These are phyloP conservation scores for Tenrec ecaudatus DNA, from an alignment of 2,113 vertebrate genomes.

Conservation along the genomic window DNA sequence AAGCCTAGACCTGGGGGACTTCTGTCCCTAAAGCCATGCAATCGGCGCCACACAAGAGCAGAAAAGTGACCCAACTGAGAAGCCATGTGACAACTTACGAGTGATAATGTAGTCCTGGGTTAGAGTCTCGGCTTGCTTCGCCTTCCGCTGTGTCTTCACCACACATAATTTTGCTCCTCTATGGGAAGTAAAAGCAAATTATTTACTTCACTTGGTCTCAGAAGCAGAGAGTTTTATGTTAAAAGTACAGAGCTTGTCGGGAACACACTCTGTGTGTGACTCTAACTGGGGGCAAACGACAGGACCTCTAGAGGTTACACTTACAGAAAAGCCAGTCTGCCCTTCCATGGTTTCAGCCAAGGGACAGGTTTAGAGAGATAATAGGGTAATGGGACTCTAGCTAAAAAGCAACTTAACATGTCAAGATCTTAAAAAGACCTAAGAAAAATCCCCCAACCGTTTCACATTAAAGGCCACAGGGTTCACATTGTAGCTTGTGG, in stretches of 20 bases:
- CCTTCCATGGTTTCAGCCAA: not conserved
- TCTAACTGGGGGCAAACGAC: conserved; percentile 8
- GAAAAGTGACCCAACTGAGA: not conserved
- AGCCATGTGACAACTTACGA: conserved; percentile 88
- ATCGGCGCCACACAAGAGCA: not conserved
- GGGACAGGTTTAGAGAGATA: not conserved
- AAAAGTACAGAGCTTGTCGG: not conserved
- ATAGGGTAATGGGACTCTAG: not conserved
- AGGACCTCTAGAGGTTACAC: not conserved
- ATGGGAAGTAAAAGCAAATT: conserved; percentile 72
- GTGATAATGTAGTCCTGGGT: conserved; percentile 99
- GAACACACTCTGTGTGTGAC: conserved; percentile 4
- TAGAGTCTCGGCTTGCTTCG: conserved; percentile 94
- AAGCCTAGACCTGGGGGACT: not conserved
- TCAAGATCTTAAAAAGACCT: conserved; percentile 42
- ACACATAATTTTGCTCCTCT: conserved; percentile 98
- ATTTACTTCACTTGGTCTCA: conserved; percentile 62
- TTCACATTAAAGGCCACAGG: conserved; percentile 29
- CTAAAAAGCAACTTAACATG: not conserved
- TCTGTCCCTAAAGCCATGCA: conserved; percentile 12
- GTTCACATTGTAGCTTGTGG: conserved; percentile 44
- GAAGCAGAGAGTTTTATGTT: conserved; percentile 62
- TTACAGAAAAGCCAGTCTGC: not conserved
- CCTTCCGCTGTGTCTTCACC: conserved; percentile 96
- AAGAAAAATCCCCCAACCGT: conserved; percentile 30